A percentile compares a stretch with the other conserved stretches of the same genome.
Evolutionary conservation across 2,113 vertebrate species (phyloP).

Genomic region (Salvator merianae): DNA sequence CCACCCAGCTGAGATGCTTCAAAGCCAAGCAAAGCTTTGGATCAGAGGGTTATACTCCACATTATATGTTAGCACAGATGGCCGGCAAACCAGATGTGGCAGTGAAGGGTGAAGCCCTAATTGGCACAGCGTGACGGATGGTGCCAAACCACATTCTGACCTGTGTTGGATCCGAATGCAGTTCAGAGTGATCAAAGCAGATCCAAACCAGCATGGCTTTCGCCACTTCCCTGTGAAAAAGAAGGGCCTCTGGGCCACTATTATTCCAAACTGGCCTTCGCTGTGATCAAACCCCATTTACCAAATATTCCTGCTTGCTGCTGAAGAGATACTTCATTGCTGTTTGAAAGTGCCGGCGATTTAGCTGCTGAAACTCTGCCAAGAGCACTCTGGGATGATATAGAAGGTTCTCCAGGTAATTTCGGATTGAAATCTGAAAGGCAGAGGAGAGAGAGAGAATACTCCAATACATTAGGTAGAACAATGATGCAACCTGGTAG

Average conservation of each 20-base stretch:
- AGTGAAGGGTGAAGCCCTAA: too few relatives aligned
- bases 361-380: slow-evolving; percentile 68
- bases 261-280: background rate
- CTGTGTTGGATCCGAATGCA: too few relatives aligned
- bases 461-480: too few relatives aligned
- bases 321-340: slow-evolving; percentile 74
- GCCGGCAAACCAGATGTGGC: too few relatives aligned
- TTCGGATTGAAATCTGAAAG: slow-evolving; percentile 70
- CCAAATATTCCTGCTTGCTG: slow-evolving; percentile 67
- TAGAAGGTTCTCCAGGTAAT: slow-evolving; percentile 69
- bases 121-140: too few relatives aligned
- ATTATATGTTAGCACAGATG: too few relatives aligned
- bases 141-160: too few relatives aligned
- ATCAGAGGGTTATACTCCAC: too few relatives aligned
- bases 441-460: background rate
- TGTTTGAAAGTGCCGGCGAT: slow-evolving; percentile 70
- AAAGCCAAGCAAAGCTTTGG: too few relatives aligned
- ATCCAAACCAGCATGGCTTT: background rate
- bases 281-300: background rate
- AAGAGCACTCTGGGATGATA: slow-evolving; percentile 75
- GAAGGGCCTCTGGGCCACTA: background rate
- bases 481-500: too few relatives aligned
- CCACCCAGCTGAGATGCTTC: too few relatives aligned
- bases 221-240: background rate
- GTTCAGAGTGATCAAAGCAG: too few relatives aligned